Evolutionary conservation across 1,140 invertebrate species (phyloP), one percentile per base, ranked within the genome.

Genomic region (Atopsyche davidsoni): DNA sequence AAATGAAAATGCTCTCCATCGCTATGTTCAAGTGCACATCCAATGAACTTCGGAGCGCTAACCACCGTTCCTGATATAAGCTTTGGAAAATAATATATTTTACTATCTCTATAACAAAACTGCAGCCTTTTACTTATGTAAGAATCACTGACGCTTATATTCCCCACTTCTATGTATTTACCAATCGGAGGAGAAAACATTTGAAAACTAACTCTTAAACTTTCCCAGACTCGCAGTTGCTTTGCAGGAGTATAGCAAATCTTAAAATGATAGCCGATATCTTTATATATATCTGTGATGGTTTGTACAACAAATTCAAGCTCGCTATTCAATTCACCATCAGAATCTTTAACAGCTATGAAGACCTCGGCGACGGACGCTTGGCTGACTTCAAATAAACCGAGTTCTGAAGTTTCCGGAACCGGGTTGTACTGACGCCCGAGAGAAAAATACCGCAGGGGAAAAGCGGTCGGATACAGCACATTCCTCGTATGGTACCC

Each of bases 51-150:
- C 4, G 80, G 80, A 21, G 83, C 71, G 58, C 79, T 82, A 3
- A 86, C 52, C 19, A 83, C 58, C 31, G 76, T 81, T 23, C 83
- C 83, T 9, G 76, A 75, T 57, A 86, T 67, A 18, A 82, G 59
- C 49, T 73, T 70, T 28, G 80, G 72, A 65, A 77, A 86, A 4
- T 71, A 62, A 31, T 52, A 60, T 43, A 72, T 61, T 28, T 73
- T 74, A 1, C 73, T 59, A 36, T 76, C 73, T 38, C 64, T 63
- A 59, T 79, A 80, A 38, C 65, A 75, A 40, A 81, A 78, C 54
- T 82, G 64, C 17, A 87, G 65, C 42, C 84, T 72, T 63, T 85
- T 84, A 60, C 80, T 82, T 14, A 85, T 73, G 60, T 79, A 87
- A 55, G 79, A 72, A 24, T 76, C 78, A 61, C 73, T 78, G 9